Percentiles rank a stretch among this genome's conserved stretches.
Evolutionary conservation across 2,113 vertebrate species (phyloP).

Genomic region (Ornithorhynchus anatinus): DNA sequence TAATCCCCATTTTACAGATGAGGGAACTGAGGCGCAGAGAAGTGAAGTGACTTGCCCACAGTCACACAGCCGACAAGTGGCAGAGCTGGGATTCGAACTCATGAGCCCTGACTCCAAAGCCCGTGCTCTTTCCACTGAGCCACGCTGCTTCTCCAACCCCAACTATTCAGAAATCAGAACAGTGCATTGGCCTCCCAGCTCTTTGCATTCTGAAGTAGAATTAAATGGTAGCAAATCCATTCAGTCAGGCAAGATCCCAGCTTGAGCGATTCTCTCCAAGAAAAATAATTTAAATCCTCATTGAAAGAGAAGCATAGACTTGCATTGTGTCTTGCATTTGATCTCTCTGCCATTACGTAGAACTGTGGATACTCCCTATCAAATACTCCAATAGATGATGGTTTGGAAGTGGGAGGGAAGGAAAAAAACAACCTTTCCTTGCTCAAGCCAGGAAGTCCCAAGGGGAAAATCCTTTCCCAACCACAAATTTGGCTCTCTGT

Average conservation of each 20-base stretch:
- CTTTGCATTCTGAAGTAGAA: too few relatives aligned
- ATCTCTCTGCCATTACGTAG: slow-evolving; percentile 3
- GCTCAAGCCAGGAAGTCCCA: not conserved
- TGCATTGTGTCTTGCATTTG: slow-evolving; percentile 16
- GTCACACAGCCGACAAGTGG: too few relatives aligned
- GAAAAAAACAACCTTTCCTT: not conserved
- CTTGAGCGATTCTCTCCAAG: slow-evolving; percentile 26
- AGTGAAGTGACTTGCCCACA: too few relatives aligned
- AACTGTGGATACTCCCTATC: not conserved
- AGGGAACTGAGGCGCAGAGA: too few relatives aligned
- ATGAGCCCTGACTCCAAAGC: too few relatives aligned
- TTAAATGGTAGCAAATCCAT: slow-evolving; percentile 29
- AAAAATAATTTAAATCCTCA: slow-evolving; percentile 34
- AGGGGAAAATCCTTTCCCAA: not conserved
- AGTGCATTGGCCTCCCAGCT: too few relatives aligned
- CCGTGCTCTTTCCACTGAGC: too few relatives aligned
- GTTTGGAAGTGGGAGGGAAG: not conserved
- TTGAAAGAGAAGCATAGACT: slow-evolving; percentile 1
- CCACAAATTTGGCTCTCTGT: slow-evolving; percentile 2
- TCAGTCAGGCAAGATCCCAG: slow-evolving; percentile 9
- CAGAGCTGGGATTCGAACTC: too few relatives aligned
- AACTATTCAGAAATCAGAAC: too few relatives aligned
- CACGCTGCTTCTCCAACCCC: too few relatives aligned
- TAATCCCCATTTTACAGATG: too few relatives aligned
- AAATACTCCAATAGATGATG: not conserved